phyloP scores from a whole-genome alignment of 2,888 invertebrate species.

The Gerris lacustris region DNA sequence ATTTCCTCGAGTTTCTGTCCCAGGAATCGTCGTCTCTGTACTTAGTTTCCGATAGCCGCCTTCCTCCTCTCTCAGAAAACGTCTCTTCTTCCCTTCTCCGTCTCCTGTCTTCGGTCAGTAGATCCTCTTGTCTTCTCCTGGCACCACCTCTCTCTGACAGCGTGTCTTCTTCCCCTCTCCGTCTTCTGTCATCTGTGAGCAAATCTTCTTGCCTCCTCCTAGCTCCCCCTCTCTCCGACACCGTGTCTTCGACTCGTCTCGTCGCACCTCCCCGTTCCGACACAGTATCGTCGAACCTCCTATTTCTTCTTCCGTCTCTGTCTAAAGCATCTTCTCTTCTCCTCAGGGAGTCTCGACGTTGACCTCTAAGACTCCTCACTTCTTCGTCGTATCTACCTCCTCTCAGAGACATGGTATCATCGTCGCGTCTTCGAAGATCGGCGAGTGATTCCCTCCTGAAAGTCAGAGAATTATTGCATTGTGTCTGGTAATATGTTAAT shows the following conservation, averaged over 20 bases:
- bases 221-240: slow-evolving; percentile 26
- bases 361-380: slow-evolving; percentile 17
- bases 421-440: slow-evolving; percentile 17
- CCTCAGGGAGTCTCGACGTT: slow-evolving; percentile 12
- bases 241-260: slow-evolving; percentile 30
- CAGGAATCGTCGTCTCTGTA: slow-evolving; percentile 11
- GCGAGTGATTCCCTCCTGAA: slow-evolving; percentile 18
- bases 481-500: no score
- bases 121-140: slow-evolving; percentile 9
- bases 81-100: slow-evolving; percentile 22
- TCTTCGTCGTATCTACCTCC: slow-evolving; percentile 24
- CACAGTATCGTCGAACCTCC: slow-evolving; percentile 15
- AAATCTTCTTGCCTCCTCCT: slow-evolving; percentile 11
- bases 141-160: slow-evolving; percentile 26
- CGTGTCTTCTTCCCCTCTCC: slow-evolving; percentile 30
- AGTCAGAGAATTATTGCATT: not conserved
- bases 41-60: slow-evolving; percentile 18
- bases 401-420: slow-evolving; percentile 21
- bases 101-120: slow-evolving; percentile 15
- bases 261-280: slow-evolving; percentile 7
- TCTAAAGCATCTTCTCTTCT: slow-evolving; percentile 19
- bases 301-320: slow-evolving; percentile 8
- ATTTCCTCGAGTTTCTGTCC: slow-evolving; percentile 20
- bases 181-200: slow-evolving; percentile 15
- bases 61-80: slow-evolving; percentile 17